Evolutionary conservation across 1,140 invertebrate genomes (phyloP).

Genomic region (Piezodorus guildinii): DNA sequence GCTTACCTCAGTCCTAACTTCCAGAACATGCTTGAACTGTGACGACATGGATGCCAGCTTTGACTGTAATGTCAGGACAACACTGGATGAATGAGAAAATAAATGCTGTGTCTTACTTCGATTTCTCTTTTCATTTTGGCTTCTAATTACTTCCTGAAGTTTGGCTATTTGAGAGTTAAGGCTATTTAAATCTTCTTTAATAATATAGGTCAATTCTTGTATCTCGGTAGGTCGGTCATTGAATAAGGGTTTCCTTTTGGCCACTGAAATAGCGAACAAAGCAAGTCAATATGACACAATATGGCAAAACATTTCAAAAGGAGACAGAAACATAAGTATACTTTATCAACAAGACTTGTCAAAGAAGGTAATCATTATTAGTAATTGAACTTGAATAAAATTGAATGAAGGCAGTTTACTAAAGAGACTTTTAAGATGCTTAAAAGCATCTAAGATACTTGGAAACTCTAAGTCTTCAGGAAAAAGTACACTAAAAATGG

Average conservation of each 20-base stretch:
- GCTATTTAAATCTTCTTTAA: slow-evolving; percentile 89
- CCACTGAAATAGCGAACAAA: slow-evolving; percentile 54
- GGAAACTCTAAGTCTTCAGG: no score
- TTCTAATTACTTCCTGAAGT: slow-evolving; percentile 64
- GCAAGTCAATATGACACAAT: no score
- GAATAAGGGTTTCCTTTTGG: slow-evolving; percentile 93
- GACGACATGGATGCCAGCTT: slow-evolving; percentile 93
- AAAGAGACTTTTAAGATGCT: no score
- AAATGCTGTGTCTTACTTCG: slow-evolving; percentile 60
- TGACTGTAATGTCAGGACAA: slow-evolving; percentile 87
- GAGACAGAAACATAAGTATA: no score
- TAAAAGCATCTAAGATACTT: no score
- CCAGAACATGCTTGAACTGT: slow-evolving; percentile 82
- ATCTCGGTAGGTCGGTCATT: slow-evolving; percentile 93
- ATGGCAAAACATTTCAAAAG: no score
- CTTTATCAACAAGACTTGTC: no score
- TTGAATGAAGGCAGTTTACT: no score
- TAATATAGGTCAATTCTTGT: slow-evolving; percentile 93
- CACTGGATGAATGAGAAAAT: slow-evolving; percentile 89
- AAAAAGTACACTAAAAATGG: no score
- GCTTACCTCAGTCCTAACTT: slow-evolving; percentile 66
- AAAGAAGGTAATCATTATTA: no score
- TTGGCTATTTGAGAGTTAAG: slow-evolving; percentile 93
- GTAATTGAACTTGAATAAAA: no score
- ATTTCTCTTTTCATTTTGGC: slow-evolving; percentile 43